Base-by-base conservation (phyloP, 2,888 invertebrate species). In the Baronia brevicornis region DNA sequence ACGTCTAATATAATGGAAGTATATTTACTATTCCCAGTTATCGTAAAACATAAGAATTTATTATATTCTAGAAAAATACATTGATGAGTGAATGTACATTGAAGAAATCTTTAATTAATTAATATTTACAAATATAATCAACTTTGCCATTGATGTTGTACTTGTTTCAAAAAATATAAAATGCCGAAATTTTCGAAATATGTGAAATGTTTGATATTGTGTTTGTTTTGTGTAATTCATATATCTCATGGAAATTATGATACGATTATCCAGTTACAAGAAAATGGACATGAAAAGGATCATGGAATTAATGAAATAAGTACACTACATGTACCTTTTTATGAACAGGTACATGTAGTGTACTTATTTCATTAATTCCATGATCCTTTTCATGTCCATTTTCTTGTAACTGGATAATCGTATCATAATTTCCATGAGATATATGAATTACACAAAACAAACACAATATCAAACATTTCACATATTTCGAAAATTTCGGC, bases 101-200 rank as follows among this genome's bases (percentile, higher is more conserved):
- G n/a, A n/a, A n/a, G n/a, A 3, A 11, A 33, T 12, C 19, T 28
- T 23, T 10, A n/a, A 4, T 9, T 4, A 10, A 21, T 4, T 2
- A 15, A 9, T 14, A 6, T 9, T 9, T 10, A 8, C 15, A 15
- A 25, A 6, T 5, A 9, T 14, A 14, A 8, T 6, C 8, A 15
- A n/a, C 10, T 9, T 15, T 6, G 14, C 9, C 15, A 4, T 8
- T 6, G 9, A 5, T 22, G 11, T 18, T 26, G n/a, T 22, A 14
- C 22, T 26, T 28, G 8, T 18, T 31, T 8, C 22, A 28, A 35
- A 18, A 22, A 32, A 19, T 30, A n/a, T 17, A 39, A 27, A 29
- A 43, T 48, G 45, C 7, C 5, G 12, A 38, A 28, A 10, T 23
- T 28, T 26, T 22, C 38, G 19, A 37, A 29, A 36, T 18, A 18